These are phyloP conservation scores for Drosophila dunni DNA, from an alignment of 1,140 invertebrate genomes.

Conservation along the genomic window DNA sequence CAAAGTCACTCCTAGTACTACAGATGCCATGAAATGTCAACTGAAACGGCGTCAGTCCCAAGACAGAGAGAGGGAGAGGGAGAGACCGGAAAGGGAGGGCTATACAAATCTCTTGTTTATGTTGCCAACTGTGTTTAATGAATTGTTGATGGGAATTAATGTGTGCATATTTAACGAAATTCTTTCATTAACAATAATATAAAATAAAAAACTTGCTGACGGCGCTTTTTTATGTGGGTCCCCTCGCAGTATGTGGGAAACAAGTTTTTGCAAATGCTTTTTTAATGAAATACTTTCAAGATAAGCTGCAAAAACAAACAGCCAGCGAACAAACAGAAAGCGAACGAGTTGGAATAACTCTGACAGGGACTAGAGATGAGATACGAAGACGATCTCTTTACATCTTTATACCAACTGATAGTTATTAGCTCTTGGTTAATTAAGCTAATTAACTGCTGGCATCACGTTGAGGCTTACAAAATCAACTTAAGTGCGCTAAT, in stretches of 20 bases:
- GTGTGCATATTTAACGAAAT: slow-evolving; percentile 78
- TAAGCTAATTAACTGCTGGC: slow-evolving; percentile 6
- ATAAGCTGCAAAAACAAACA: slow-evolving; percentile 68
- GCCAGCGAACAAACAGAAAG: slow-evolving; percentile 32
- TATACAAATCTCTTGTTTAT: slow-evolving; percentile 26
- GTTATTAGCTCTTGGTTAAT: slow-evolving; percentile 22
- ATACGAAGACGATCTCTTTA: slow-evolving; percentile 12
- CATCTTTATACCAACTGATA: slow-evolving; percentile 16
- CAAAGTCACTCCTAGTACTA: background rate
- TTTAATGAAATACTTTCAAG: slow-evolving; percentile 78
- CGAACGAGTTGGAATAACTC: slow-evolving; percentile 13
- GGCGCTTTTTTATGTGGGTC: slow-evolving; percentile 48
- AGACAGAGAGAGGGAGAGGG: slow-evolving; percentile 1
- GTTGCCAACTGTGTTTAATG: slow-evolving; percentile 66
- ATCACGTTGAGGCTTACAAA: background rate
- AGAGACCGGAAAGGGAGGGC: background rate
- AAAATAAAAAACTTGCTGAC: slow-evolving; percentile 63
- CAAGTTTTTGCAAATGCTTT: slow-evolving; percentile 79
- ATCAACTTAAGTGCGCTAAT: slow-evolving; percentile 17
- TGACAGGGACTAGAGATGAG: slow-evolving; percentile 23
- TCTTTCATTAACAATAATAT: slow-evolving; percentile 73
- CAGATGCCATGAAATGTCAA: slow-evolving; percentile 16
- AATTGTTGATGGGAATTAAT: slow-evolving; percentile 80
- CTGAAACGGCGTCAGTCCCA: slow-evolving; percentile 16
- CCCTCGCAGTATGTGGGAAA: slow-evolving; percentile 58